Conservation (phyloP, 1,140 invertebrate genomes). For the Drosophila punjabiensis region DNA sequence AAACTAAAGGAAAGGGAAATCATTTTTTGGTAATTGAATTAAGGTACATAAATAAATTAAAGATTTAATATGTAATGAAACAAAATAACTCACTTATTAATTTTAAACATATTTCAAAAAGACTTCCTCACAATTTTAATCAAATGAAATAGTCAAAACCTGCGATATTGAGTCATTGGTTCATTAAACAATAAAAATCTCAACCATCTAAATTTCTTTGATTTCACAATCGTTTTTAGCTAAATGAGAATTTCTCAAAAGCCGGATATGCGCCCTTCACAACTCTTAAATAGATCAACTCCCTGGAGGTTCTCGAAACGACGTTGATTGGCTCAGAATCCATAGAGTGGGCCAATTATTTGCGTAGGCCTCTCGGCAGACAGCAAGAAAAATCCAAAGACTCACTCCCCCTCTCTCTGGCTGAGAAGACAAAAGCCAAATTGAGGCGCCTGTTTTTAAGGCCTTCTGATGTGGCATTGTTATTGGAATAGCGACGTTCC, state of each 20-base stretch:
- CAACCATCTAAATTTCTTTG: conserved; percentile 7
- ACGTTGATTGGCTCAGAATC: conserved; percentile 41
- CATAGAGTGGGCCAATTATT: conserved; percentile 52
- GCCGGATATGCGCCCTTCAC: conserved; percentile 25
- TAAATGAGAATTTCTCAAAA: conserved; percentile 23
- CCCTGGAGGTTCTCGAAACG: conserved; percentile 44
- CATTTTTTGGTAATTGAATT: conserved; percentile 28
- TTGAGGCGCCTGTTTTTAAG: conserved; percentile 12
- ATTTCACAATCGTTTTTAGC: conserved; percentile 1
- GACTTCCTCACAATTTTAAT: background rate
- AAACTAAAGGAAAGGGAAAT: background rate
- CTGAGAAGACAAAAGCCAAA: conserved; percentile 31
- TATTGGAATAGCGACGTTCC: conserved; percentile 64
- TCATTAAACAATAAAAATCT: conserved; percentile 7
- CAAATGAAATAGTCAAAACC: background rate
- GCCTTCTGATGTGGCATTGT: conserved; percentile 72
- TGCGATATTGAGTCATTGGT: background rate
- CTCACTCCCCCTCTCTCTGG: conserved; percentile 11
- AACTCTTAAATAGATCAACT: conserved; percentile 40
- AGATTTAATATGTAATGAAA: background rate
- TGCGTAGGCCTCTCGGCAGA: conserved; percentile 40
- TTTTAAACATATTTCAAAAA: background rate
- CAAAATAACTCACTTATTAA: background rate
- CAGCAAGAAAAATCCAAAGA: conserved; percentile 26
- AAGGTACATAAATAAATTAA: background rate